Evolutionary conservation across 2,113 vertebrate genomes (phyloP), one percentile per base, ranked within the genome.

Genomic region (Psittacara wagleri): DNA sequence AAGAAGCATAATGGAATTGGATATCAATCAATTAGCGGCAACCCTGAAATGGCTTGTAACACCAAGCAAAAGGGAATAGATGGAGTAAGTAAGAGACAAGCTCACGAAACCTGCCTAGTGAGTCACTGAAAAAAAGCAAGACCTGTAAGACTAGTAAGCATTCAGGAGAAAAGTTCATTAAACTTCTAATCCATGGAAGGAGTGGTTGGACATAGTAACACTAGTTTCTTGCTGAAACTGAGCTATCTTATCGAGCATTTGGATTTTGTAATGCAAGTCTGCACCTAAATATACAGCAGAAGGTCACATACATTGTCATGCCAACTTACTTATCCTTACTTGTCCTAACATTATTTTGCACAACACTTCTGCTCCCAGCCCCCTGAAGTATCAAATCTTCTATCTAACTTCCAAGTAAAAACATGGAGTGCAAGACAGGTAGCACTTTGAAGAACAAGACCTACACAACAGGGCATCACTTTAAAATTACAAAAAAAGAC

Each of bases 401-500:
- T 35, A 48, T 10, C 14, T 7, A 27, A 16, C 46, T 57, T 41
- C 12, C 49, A 54, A 51, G 17, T 4, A 35, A 23, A 62, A 44
- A 3, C 14, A 28, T 35, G 27, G 17, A 84, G 23, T 35, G 27
- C 41, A 55, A 44, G 0, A 3, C 35, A 44, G 41, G 25, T 35
- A 83, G 80, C 25, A 37, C 81, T 39, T 46, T 20, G 44, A 84
- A 82, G 51, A 78, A 46, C 12, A 37, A 81, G 48, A 10, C n/a
- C 52, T 43, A 44, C 17, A 17, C 0, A 16, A 93, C 52, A 89
- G 37, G 12, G 28, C 76, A 73, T 69, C 81, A 70, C 76, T 83
- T 77, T 78, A 75, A 94, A 95, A 54, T 15, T 17, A 78, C 64
- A 83, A 92, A 87, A 13, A 44, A 80, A 91, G 78, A 52, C 55